Evolutionary conservation across 2,113 vertebrate genomes (phyloP).

Genomic region (Gopherus evgoodei): DNA sequence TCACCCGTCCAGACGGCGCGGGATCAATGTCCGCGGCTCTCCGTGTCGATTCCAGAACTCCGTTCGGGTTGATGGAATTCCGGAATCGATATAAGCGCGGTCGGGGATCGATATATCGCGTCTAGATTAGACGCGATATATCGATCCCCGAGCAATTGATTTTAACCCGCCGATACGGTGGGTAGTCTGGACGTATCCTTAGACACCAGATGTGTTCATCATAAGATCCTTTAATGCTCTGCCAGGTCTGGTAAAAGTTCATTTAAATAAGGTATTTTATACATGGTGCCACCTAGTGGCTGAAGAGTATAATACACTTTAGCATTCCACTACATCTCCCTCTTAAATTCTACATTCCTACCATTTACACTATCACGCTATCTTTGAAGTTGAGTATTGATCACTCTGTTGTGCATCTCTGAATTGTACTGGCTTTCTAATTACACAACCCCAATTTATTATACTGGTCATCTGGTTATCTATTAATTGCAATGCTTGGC

Average conservation of each 20-base stretch:
- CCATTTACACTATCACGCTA: neutral
- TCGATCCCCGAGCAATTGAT: too few species aligned
- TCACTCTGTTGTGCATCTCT: neutral
- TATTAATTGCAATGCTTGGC: neutral
- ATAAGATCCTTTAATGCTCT: neutral
- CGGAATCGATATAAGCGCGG: too few species aligned
- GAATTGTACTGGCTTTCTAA: neutral
- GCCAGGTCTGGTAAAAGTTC: neutral
- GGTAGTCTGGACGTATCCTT: too few species aligned
- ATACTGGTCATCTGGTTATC: neutral
- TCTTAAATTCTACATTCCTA: neutral
- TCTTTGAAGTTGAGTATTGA: neutral
- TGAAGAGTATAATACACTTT: neutral
- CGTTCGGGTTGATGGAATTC: too few species aligned
- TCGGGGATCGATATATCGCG: too few species aligned
- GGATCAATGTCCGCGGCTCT: too few species aligned
- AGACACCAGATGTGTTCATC: neutral
- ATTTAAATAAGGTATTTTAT: neutral
- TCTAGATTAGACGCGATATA: too few species aligned
- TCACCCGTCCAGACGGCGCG: too few species aligned
- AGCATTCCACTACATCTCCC: neutral
- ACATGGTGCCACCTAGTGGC: neutral
- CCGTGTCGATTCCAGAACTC: too few species aligned
- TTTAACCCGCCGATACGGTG: too few species aligned
- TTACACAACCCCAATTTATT: neutral